phyloP scores from a whole-genome alignment of 2,888 invertebrate genomes.

The Catocala sponsa region DNA sequence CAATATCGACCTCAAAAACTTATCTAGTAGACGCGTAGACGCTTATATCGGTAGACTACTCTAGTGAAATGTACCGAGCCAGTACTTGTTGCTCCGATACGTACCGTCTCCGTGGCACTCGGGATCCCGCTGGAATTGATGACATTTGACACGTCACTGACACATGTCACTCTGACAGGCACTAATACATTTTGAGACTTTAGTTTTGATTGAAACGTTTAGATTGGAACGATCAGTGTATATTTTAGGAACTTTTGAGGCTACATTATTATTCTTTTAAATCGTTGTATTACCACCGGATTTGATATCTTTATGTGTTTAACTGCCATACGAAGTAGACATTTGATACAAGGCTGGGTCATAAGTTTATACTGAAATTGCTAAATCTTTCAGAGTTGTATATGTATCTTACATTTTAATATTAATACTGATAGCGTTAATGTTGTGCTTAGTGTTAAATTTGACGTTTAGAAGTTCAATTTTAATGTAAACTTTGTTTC shows the following conservation, averaged over 20 bases:
- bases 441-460: conserved; percentile 21
- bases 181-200: conserved; percentile 49
- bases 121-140: conserved; percentile 24
- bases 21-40: conserved; percentile 27
- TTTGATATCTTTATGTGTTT: conserved; percentile 40
- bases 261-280: conserved; percentile 54
- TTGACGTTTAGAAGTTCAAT: conserved; percentile 26
- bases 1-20: conserved; percentile 30
- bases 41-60: conserved; percentile 22
- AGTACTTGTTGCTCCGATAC: conserved; percentile 11
- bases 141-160: conserved; percentile 46
- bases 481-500: conserved; percentile 39
- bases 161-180: conserved; percentile 36
- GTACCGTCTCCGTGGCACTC: conserved; percentile 21
- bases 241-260: conserved; percentile 61
- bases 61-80: conserved; percentile 9
- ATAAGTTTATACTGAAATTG: conserved; percentile 41
- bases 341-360: conserved; percentile 43
- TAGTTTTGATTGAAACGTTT: conserved; percentile 49
- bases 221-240: conserved; percentile 54
- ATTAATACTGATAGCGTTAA: conserved; percentile 12
- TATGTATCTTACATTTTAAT: conserved; percentile 16
- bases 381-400: conserved; percentile 8
- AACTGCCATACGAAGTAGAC: conserved; percentile 53
- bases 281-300: conserved; percentile 51